A percentile compares a stretch with the other conserved stretches of the same genome.
Conservation (phyloP, 2,888 invertebrate species). For the Pyrgus malvae region DNA sequence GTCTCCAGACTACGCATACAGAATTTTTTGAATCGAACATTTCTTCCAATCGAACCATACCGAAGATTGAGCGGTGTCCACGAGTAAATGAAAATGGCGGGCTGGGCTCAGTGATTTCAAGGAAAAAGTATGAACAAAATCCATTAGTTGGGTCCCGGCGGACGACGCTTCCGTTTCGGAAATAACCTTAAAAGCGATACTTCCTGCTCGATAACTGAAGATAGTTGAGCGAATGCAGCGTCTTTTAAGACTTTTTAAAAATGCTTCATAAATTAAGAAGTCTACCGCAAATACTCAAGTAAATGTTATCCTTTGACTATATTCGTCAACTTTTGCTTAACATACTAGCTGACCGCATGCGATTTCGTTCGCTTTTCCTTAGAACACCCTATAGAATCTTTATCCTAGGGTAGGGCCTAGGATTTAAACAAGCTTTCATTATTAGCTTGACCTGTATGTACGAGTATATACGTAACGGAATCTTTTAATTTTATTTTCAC, state of each 20-base stretch:
- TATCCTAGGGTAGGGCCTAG: too few relatives aligned
- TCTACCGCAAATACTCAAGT: too few relatives aligned
- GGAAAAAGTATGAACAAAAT: conserved; percentile 64
- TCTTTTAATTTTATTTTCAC: too few relatives aligned
- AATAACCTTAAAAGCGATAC: conserved; percentile 78
- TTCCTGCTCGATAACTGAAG: conserved; percentile 61
- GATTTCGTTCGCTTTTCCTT: too few relatives aligned
- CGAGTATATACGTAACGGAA: too few relatives aligned
- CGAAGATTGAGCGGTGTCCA: conserved; percentile 28
- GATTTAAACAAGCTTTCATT: too few relatives aligned
- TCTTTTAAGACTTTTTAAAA: conserved; percentile 2
- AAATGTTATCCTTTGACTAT: too few relatives aligned
- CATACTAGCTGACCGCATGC: too few relatives aligned
- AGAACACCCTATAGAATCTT: too few relatives aligned
- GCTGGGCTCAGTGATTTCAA: conserved; percentile 25
- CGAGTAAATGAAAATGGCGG: conserved; percentile 27
- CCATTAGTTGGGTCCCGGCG: conserved; percentile 69
- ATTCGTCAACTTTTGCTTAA: too few relatives aligned
- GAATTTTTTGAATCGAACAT: conserved; percentile 24
- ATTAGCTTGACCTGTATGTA: too few relatives aligned
- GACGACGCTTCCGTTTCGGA: conserved; percentile 70
- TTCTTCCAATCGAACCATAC: conserved; percentile 10
- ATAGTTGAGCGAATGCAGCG: conserved; percentile 54
- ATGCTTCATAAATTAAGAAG: too few relatives aligned
- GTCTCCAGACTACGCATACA: conserved; percentile 4